Conservation (phyloP, 2,888 invertebrate species). For the Clunio marinus region DNA sequence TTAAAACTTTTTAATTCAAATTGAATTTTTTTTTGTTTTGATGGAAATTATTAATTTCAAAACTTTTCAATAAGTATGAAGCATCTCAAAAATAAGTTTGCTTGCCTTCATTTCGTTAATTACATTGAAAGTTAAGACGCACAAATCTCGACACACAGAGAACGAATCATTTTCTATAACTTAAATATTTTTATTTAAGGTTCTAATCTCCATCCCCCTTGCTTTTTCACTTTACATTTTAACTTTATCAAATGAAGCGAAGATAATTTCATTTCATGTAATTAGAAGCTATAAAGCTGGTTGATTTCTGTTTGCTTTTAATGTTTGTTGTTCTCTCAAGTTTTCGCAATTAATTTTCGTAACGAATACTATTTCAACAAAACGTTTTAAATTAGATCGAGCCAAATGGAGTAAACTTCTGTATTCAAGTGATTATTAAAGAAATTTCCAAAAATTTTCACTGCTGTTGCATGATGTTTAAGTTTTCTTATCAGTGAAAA, state of each 20-base stretch:
- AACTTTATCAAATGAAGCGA: slow-evolving; percentile 25
- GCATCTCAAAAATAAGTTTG: too few species aligned
- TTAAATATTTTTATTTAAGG: neutral
- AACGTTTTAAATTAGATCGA: slow-evolving; percentile 5
- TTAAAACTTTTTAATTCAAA: too few species aligned
- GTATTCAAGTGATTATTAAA: slow-evolving; percentile 2
- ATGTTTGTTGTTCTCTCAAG: slow-evolving; percentile 34
- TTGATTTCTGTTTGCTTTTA: slow-evolving; percentile 25
- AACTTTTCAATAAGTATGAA: too few species aligned
- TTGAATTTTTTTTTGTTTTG: too few species aligned
- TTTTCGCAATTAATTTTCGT: slow-evolving; percentile 34
- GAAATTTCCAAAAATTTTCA: neutral
- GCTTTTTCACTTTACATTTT: neutral
- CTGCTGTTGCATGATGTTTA: too few species aligned
- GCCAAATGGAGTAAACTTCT: slow-evolving; percentile 6
- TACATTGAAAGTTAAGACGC: too few species aligned
- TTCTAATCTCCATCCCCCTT: neutral
- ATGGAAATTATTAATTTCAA: too few species aligned
- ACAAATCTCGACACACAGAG: too few species aligned
- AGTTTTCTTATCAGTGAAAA: neutral
- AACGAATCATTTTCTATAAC: too few species aligned
- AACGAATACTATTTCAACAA: slow-evolving; percentile 12
- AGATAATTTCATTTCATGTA: slow-evolving; percentile 31
- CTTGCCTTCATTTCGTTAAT: too few species aligned
- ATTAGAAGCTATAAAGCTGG: slow-evolving; percentile 22